A percentile compares a stretch with the other conserved stretches of the same genome.
These are phyloP conservation scores for Mungos mungo DNA, from an alignment of 2,113 vertebrate species.

Conservation along the genomic window DNA sequence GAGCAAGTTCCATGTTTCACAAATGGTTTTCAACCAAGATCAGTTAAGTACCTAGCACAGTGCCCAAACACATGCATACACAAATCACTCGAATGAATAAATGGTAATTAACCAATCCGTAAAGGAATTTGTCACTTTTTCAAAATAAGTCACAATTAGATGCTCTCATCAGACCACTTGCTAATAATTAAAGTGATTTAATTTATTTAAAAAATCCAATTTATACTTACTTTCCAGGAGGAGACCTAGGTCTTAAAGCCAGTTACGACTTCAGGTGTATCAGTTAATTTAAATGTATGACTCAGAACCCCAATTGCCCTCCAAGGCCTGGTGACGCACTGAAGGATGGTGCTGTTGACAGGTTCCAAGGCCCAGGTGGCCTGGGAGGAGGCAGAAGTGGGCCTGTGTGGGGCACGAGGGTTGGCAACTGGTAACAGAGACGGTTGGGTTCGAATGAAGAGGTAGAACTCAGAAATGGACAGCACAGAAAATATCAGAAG, in stretches of 20 bases:
- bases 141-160: not conserved
- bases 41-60: not conserved
- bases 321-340: not conserved
- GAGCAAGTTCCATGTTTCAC: not conserved
- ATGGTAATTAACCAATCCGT: not conserved
- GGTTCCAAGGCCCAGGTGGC: not conserved
- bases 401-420: accelerated
- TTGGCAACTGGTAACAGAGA: not conserved
- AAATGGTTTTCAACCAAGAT: not conserved
- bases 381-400: accelerated
- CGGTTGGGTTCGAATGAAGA: not conserved
- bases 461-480: not conserved
- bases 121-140: conserved; percentile 9
- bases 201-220: not conserved
- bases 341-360: no score
- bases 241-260: not conserved
- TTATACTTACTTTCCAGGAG: not conserved
- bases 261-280: not conserved
- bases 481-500: not conserved
- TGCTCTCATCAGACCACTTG: not conserved
- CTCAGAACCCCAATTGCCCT: no score
- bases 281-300: not conserved
- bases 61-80: not conserved
- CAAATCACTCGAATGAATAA: not conserved
- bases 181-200: not conserved